Conservation (phyloP, 2,888 invertebrate species). For the Apeira syringaria region DNA sequence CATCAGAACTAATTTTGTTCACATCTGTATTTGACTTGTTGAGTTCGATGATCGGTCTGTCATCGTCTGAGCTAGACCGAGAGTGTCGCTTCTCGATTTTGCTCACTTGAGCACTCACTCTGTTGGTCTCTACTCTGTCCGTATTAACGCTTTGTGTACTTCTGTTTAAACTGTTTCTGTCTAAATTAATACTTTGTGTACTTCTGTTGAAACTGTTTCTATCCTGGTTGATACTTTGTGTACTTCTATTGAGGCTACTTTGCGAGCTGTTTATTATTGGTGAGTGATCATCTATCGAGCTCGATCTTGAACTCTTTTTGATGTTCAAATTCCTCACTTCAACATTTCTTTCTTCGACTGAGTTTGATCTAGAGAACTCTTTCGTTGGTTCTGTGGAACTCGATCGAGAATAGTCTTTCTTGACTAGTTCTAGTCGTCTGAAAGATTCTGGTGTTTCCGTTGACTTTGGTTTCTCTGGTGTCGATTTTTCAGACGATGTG, state of each 20-base stretch:
- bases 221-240: slow-evolving; percentile 20
- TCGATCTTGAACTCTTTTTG: slow-evolving; percentile 32
- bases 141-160: slow-evolving; percentile 22
- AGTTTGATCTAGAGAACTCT: slow-evolving; percentile 35
- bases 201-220: slow-evolving; percentile 22
- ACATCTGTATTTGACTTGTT: slow-evolving; percentile 12
- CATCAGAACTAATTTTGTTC: slow-evolving; percentile 17
- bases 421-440: slow-evolving; percentile 25
- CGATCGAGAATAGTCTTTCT: slow-evolving; percentile 21
- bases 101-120: slow-evolving; percentile 28
- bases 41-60: slow-evolving; percentile 34
- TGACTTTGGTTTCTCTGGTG: slow-evolving; percentile 33
- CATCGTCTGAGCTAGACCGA: slow-evolving; percentile 39
- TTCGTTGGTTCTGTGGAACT: slow-evolving; percentile 24
- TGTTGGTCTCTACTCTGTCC: slow-evolving; percentile 16
- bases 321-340: slow-evolving; percentile 25
- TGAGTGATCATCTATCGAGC: slow-evolving; percentile 35
- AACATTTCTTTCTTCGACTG: slow-evolving; percentile 29
- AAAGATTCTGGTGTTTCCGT: slow-evolving; percentile 22
- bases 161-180: slow-evolving; percentile 16
- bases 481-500: slow-evolving; percentile 19
- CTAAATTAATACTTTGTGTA: slow-evolving; percentile 19
- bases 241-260: slow-evolving; percentile 21
- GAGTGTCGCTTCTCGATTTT: slow-evolving; percentile 38
- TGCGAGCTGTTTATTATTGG: slow-evolving; percentile 18